Evolutionary conservation across 1,140 invertebrate genomes (phyloP), one percentile per base, ranked within the genome.

Genomic region (Agrilus planipennis): DNA sequence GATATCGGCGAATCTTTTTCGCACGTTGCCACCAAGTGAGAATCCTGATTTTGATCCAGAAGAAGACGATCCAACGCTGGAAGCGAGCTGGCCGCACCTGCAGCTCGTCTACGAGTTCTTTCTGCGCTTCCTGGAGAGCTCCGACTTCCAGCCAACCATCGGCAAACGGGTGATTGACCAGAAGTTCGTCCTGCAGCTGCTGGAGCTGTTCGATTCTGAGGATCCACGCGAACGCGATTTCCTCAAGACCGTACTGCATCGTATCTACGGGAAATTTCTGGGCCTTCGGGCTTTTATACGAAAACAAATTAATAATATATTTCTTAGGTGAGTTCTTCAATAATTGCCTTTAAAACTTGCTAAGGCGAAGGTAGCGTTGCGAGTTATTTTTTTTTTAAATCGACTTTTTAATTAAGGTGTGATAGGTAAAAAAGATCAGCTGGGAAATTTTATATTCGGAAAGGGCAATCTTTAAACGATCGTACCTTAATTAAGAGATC

Each of bases 301-400:
- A 63, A 98, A 98, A 83, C 94, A 99, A 75, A 98, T 99, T 60
- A 99, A 98, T 69, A 97, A 98, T 73, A 97, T 99, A 69, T 99
- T 93, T 65, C 73, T 84, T 56, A 80, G 78, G 77, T 82, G 65
- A 6, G 16, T 19, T 23, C 2, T 32, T 35, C 11, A 14, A 18
- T 3, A 0, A n/a, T n/a, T n/a, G n/a, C n/a, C n/a, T n/a, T n/a
- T n/a, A n/a, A n/a, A n/a, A n/a, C n/a, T n/a, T n/a, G n/a, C n/a
- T n/a, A n/a, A n/a, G n/a, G n/a, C n/a, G n/a, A n/a, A n/a, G n/a
- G n/a, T n/a, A n/a, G n/a, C n/a, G n/a, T n/a, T n/a, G n/a, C n/a
- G n/a, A n/a, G n/a, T n/a, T n/a, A n/a, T n/a, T n/a, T n/a, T n/a
- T n/a, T n/a, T n/a, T n/a, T n/a, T n/a, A n/a, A n/a, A n/a, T n/a